Conservation (phyloP, 30 jellyfish, hydroid and myxozoan genomes). For the Aurelia sp. region DNA sequence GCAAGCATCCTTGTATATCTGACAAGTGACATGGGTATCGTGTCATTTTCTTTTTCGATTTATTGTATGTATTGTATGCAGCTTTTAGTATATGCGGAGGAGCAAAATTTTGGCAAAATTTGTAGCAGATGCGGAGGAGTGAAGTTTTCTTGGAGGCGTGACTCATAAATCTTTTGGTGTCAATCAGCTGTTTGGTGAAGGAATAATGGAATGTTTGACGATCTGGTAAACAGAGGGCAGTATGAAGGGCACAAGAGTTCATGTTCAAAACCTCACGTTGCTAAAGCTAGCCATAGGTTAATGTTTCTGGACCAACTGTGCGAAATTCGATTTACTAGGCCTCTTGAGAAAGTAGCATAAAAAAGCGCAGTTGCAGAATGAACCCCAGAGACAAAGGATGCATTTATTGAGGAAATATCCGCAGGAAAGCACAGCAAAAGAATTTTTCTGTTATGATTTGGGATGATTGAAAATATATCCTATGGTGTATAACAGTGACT, state of each 20-base stretch:
- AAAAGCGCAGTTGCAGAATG: constrained; percentile 4
- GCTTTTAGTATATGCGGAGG: constrained; percentile 32
- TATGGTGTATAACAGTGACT: constrained; percentile 6
- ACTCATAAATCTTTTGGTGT: constrained; percentile 36
- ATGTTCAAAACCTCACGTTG: not conserved
- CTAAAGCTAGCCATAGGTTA: not conserved
- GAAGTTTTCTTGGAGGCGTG: constrained; percentile 36
- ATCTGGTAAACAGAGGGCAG: not conserved
- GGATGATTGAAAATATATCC: not conserved
- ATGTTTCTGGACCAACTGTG: not conserved
- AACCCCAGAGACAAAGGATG: not conserved
- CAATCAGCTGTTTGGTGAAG: constrained; percentile 41
- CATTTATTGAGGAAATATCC: constrained; percentile 9
- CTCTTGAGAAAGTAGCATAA: constrained; percentile 20
- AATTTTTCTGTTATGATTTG: constrained; percentile 23
- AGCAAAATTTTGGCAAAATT: not conserved
- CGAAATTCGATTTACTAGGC: not conserved
- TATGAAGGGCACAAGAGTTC: not conserved
- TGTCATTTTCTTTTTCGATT: no score
- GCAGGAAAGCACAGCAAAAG: constrained; percentile 33
- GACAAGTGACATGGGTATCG: no score
- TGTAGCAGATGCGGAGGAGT: no score
- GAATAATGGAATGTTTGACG: constrained; percentile 10
- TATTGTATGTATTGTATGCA: not conserved
- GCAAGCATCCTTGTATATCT: no score